Conservation (phyloP, 1,140 invertebrate genomes). For the Probaryconus sp. region DNA sequence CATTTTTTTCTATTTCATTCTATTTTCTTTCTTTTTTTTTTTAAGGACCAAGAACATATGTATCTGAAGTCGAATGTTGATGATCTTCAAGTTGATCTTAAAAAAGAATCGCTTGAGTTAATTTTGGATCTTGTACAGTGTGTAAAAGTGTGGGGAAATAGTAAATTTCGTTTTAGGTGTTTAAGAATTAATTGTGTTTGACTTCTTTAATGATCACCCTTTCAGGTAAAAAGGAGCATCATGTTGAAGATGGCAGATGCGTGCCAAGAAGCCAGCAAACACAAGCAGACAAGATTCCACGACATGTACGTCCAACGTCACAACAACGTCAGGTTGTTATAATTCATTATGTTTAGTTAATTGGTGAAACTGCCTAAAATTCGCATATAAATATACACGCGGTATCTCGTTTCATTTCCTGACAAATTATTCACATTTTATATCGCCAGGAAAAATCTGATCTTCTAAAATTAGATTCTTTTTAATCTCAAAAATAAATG, state of each 20-base stretch:
- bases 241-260: constrained; percentile 95
- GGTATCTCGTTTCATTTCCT: background rate
- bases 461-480: no score
- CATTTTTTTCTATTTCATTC: no score
- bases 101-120: no score
- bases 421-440: background rate
- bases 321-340: constrained; percentile 91
- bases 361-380: background rate
- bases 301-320: constrained; percentile 98
- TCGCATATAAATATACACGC: background rate
- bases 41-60: no score
- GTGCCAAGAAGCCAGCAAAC: constrained; percentile 84
- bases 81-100: no score
- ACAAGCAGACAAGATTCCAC: constrained; percentile 90
- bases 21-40: no score
- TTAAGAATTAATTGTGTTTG: background rate
- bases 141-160: no score
- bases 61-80: no score
- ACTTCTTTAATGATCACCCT: constrained; percentile 42
- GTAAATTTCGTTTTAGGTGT: no score
- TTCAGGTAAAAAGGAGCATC: constrained; percentile 92
- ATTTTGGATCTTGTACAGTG: no score
- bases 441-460: no score
- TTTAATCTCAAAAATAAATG: no score
- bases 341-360: constrained; percentile 30